Percentiles rank a stretch among this genome's conserved stretches.
These are phyloP conservation scores for Syngnathus floridae DNA, from an alignment of 2,113 vertebrate species.

Conservation along the genomic window DNA sequence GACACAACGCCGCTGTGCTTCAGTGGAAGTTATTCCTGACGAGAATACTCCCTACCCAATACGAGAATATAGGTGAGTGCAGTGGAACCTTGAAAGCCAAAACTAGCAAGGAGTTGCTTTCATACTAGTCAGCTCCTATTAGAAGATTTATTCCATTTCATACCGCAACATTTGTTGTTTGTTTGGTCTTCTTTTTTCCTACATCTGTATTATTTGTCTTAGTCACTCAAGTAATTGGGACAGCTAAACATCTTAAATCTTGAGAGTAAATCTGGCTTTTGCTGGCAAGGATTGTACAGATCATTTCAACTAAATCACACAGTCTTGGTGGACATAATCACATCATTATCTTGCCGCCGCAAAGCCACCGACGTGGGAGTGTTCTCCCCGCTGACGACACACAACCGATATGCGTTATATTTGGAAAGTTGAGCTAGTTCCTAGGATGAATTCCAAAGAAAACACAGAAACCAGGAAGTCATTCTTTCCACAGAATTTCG, in stretches of 20 bases:
- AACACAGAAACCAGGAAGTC: slow-evolving; percentile 52
- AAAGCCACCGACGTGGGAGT: slow-evolving; percentile 50
- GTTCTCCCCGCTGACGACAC: slow-evolving; percentile 46
- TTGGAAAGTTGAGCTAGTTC: slow-evolving; percentile 60
- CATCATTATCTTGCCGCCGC: slow-evolving; percentile 23
- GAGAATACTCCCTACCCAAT: slow-evolving; percentile 10
- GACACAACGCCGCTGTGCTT: slow-evolving; percentile 48
- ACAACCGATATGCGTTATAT: slow-evolving; percentile 58
- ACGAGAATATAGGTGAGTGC: not conserved
- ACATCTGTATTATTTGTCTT: not conserved
- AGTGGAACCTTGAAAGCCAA: not conserved
- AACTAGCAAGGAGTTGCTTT: not conserved
- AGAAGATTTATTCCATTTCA: not conserved
- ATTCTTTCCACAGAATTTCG: slow-evolving; percentile 48
- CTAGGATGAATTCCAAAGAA: slow-evolving; percentile 49
- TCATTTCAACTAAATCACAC: slow-evolving; percentile 31
- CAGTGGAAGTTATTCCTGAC: slow-evolving; percentile 55
- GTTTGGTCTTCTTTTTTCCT: not conserved
- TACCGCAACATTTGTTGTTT: not conserved
- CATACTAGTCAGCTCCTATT: not conserved
- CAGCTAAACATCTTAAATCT: not conserved
- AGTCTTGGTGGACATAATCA: slow-evolving; percentile 47
- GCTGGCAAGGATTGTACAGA: slow-evolving; percentile 18
- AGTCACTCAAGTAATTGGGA: not conserved
- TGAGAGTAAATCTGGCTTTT: slow-evolving; percentile 3